Evolutionary conservation across 2,888 invertebrate species (phyloP).

Genomic region (Lasioglossum villosulum): DNA sequence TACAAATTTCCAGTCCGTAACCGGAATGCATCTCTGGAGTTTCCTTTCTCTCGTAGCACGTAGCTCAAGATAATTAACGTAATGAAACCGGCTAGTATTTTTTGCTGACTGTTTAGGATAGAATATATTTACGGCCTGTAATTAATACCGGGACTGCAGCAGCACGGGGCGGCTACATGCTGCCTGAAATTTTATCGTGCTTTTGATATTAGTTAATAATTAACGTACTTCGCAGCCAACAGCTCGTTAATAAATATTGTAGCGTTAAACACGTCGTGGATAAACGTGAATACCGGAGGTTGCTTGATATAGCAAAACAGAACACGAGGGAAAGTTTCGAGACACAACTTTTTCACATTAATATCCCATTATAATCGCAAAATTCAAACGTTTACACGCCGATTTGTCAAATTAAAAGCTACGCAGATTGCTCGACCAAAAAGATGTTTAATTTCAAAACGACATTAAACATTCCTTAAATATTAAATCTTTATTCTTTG

Average conservation of each 20-base stretch:
- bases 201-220: constrained; percentile 11
- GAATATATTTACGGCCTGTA: constrained; percentile 32
- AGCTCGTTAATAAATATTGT: constrained; percentile 46
- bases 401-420: neutral
- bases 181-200: neutral
- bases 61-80: constrained; percentile 41
- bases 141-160: constrained; percentile 26
- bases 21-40: neutral
- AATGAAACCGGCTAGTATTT: constrained; percentile 15
- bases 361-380: neutral
- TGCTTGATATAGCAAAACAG: neutral
- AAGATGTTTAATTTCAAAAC: no score
- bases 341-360: neutral
- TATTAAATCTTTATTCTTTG: neutral
- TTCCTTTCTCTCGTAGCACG: neutral
- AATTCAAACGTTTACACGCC: neutral
- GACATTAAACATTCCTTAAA: neutral
- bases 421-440: no score
- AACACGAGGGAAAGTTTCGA: neutral
- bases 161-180: neutral
- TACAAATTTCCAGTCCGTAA: constrained; percentile 11
- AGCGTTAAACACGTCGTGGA: constrained; percentile 9
- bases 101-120: constrained; percentile 5
- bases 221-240: neutral
- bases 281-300: neutral